Base-by-base conservation (phyloP, 2,888 invertebrate species). In the Cryptosula pallasiana region DNA sequence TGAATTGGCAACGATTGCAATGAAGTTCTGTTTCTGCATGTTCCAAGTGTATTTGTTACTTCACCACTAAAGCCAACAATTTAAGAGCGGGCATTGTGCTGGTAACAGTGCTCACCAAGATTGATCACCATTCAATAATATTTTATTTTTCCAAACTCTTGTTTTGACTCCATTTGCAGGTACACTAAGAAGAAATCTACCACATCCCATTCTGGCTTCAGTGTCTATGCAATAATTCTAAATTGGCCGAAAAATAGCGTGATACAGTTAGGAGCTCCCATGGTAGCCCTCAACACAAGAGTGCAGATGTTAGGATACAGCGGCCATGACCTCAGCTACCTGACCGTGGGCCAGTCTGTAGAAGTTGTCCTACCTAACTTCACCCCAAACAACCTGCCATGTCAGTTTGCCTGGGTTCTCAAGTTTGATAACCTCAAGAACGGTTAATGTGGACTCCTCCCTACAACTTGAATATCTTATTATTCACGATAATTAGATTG, bases 141-240 rank as follows among this genome's bases (percentile, higher is more conserved):
- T n/a, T n/a, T n/a, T n/a, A n/a, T n/a, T n/a, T n/a, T n/a, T n/a
- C n/a, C n/a, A n/a, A n/a, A n/a, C n/a, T n/a, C n/a, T n/a, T n/a
- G n/a, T n/a, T n/a, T n/a, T n/a, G n/a, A n/a, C n/a, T n/a, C 25
- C 71, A 1, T 54, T 29, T 71, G 20, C 72, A 78, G 79, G 79
- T 79, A 78, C 72, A 79, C 79, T 25, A 75, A 74, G 71, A 77
- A 76, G 74, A 76, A 74, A 29, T 72, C 72, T 25, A 27, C 63
- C 0, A 69, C 58, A 2, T 63, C 63, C 23, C 25, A 3, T 2
- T 63, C 45, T 5, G 76, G 75, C 5, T 75, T 75, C 32, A 73
- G 71, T 32, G 86, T 92, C 20, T 94, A 91, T 82, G 92, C 90
- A 0, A 89, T 89, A 69, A 84, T 90, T 25, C 84, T 93, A 45